These are phyloP conservation scores for Agapostemon virescens DNA, from an alignment of 2,888 invertebrate genomes.

Conservation along the genomic window DNA sequence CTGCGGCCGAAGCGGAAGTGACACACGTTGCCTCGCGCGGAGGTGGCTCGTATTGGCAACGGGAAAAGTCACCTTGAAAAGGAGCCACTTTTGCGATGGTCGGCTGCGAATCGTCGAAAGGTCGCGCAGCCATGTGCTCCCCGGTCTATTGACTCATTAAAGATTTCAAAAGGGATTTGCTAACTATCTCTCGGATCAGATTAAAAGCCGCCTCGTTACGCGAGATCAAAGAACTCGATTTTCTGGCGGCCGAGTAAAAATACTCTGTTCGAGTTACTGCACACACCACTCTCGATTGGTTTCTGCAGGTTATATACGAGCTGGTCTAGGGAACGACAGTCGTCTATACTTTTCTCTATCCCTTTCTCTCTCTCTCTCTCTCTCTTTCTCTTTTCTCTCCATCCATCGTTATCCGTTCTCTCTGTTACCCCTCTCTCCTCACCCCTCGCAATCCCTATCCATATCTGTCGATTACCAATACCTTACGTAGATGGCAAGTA, in stretches of 20 bases:
- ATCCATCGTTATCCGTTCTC: neutral
- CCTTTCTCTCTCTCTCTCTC: neutral
- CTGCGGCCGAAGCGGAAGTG: slow-evolving; percentile 16
- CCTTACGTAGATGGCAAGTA: slow-evolving; percentile 65
- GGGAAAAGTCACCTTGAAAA: slow-evolving; percentile 38
- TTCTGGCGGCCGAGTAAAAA: slow-evolving; percentile 44
- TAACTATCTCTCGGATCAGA: slow-evolving; percentile 36
- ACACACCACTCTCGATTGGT: slow-evolving; percentile 21
- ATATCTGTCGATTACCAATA: slow-evolving; percentile 73
- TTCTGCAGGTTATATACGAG: slow-evolving; percentile 2
- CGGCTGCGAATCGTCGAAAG: slow-evolving; percentile 6
- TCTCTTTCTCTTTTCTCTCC: neutral
- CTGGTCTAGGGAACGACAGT: neutral
- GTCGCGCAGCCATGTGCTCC: slow-evolving; percentile 18
- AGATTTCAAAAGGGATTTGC: slow-evolving; percentile 48
- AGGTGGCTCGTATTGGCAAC: slow-evolving; percentile 8
- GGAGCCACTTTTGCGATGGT: slow-evolving; percentile 23
- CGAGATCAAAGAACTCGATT: slow-evolving; percentile 61
- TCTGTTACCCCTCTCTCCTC: neutral
- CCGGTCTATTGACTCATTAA: slow-evolving; percentile 53
- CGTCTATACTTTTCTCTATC: neutral
- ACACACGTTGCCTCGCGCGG: neutral
- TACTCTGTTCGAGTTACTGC: slow-evolving; percentile 23
- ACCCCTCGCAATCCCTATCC: slow-evolving; percentile 18
- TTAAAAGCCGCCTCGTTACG: slow-evolving; percentile 57